phyloP scores from a whole-genome alignment of 2,113 vertebrate species.

The Orcinus orca region DNA sequence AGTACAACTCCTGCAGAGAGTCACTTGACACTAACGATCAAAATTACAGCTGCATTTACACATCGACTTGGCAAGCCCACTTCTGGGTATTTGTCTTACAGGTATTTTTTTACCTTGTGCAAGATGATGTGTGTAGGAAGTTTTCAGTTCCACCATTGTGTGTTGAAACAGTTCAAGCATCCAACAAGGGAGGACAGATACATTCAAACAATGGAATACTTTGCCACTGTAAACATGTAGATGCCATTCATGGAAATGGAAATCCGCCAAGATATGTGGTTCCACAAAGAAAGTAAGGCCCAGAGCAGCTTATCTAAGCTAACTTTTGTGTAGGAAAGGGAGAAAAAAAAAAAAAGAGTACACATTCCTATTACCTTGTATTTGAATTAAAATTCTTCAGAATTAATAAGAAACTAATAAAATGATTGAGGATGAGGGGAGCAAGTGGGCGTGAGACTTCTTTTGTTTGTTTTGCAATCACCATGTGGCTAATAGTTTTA shows the following conservation, averaged over 20 bases:
- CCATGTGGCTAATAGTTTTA: constrained; percentile 49
- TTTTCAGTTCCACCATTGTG: neutral
- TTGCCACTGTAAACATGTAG: neutral
- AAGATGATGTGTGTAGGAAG: neutral
- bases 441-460: neutral
- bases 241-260: neutral
- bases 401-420: neutral
- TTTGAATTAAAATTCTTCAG: neutral
- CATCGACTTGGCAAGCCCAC: neutral
- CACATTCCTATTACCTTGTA: neutral
- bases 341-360: neutral
- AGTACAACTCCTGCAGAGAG: neutral
- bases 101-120: neutral
- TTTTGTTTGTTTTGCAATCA: constrained; percentile 16
- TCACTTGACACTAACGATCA: neutral
- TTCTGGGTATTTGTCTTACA: neutral
- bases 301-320: neutral
- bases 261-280: neutral
- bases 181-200: neutral
- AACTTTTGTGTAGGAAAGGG: neutral
- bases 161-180: neutral
- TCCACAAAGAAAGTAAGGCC: neutral
- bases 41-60: neutral
- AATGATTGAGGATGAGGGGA: neutral
- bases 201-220: neutral